Base-by-base conservation (phyloP, 2,888 invertebrate genomes). In the Lapara coniferarum region DNA sequence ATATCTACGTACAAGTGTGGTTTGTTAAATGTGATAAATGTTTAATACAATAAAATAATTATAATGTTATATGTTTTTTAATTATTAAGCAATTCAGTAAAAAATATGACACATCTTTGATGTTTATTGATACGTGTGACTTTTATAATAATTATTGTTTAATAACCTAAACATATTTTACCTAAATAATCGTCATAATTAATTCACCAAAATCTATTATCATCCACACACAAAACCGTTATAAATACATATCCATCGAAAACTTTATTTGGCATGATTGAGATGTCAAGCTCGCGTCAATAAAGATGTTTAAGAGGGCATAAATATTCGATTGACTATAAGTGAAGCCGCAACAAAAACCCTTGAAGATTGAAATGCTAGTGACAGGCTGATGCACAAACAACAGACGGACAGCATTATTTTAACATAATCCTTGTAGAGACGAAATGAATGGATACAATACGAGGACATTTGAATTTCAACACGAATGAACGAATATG, bases 371-470 rank as follows among this genome's bases (percentile, higher is more conserved):
- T 93, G 93, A 93, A 89, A 92, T 89, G 93, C 92, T 89, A 91
- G 89, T 90, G 93, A 92, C 93, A 92, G 89, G 77, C 78, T 82
- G 90, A 92, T 92, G 90, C 93, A 92, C 92, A 91, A 90, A 90
- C 90, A 91, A 88, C 87, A 85, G 89, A 87, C 88, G 83, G 89
- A 88, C 89, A 88, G 92, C 79, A 91, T 90, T 91, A 90, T 91
- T 91, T 92, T 93, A 92, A 84, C 93, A 93, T 93, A 93, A 91
- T 91, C 91, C 90, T 91, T 92, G 92, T 91, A 86, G 80, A 87
- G 88, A 88, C 82, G 86, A 89, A 89, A 90, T 88, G 88, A 89
- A 91, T 90, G 88, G 88, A 88, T 85, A 89, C 89, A 90, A 91
- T 89, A 91, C 86, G 83, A 81, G 78, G 81, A 78, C 80, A 90